Percentiles rank a stretch among this genome's conserved stretches.
Conservation (phyloP, 2,797 vertebrate genomes). For the Lateolabrax maculatus region DNA sequence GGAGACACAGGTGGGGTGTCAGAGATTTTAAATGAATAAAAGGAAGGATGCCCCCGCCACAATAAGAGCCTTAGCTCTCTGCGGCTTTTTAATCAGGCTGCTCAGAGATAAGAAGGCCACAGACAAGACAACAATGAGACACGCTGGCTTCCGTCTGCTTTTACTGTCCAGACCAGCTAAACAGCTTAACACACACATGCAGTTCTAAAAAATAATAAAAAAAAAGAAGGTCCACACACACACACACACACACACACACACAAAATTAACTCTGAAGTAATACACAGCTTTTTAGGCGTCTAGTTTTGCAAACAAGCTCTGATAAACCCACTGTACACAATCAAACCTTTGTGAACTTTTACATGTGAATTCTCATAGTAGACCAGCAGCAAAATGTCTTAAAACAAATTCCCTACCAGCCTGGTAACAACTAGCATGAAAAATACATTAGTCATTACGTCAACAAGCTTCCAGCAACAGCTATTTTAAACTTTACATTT, state of each 20-base stretch:
- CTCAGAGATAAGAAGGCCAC: conserved; percentile 42
- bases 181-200: conserved; percentile 6
- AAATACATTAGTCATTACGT: not conserved
- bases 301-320: not conserved
- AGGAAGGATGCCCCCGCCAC: conserved; percentile 29
- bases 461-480: not conserved
- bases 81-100: conserved; percentile 44
- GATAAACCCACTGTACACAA: not conserved
- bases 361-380: not conserved
- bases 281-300: not conserved
- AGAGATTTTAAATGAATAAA: conserved; percentile 17
- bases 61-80: conserved; percentile 37
- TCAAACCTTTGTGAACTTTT: not conserved
- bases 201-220: not conserved
- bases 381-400: not conserved
- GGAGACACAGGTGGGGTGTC: not conserved
- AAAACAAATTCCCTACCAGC: too few relatives aligned
- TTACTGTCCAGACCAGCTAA: conserved; percentile 7
- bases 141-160: conserved; percentile 5
- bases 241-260: not conserved
- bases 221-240: not conserved
- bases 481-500: too few relatives aligned
- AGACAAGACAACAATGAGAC: conserved; percentile 37
- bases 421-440: too few relatives aligned
- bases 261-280: not conserved